Conservation (phyloP, 2,797 vertebrate genomes). For the Crax fasciolata region DNA sequence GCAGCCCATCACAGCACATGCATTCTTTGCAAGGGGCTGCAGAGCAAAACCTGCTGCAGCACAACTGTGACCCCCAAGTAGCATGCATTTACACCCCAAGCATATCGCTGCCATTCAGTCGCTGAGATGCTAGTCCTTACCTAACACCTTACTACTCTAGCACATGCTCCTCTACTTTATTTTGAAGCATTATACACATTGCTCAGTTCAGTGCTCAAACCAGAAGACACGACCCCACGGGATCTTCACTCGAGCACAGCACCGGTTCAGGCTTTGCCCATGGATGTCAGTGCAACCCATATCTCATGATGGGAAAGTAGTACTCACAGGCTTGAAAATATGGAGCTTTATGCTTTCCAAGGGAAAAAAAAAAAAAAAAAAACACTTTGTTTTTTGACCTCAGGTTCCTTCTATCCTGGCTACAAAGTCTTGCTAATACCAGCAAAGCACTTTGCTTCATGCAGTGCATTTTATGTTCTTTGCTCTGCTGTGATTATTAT, state of each 20-base stretch:
- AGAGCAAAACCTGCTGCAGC: not conserved
- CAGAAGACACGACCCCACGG: not conserved
- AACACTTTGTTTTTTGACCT: not conserved
- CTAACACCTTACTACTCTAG: not conserved
- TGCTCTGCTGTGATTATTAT: not conserved
- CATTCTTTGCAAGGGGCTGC: not conserved
- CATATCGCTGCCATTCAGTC: rapidly evolving
- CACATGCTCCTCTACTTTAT: not conserved
- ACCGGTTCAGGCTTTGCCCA: not conserved
- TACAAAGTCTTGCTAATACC: not conserved
- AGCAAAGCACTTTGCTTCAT: not conserved
- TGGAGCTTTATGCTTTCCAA: rapidly evolving
- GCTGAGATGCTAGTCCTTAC: rapidly evolving
- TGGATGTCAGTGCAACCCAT: rapidly evolving
- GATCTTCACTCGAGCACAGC: rapidly evolving
- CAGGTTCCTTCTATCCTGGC: not conserved
- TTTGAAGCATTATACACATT: not conserved
- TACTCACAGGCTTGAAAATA: not conserved
- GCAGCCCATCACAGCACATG: not conserved
- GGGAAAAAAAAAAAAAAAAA: not conserved
- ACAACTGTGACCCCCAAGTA: not conserved
- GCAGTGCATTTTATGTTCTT: not conserved
- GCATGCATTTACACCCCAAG: rapidly evolving
- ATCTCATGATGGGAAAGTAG: not conserved
- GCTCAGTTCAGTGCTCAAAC: not conserved